Percentiles rank a stretch among this genome's conserved stretches.
phyloP scores from a whole-genome alignment of 37 sponge, comb jelly and placozoan species.

The Spongilla lacustris region DNA sequence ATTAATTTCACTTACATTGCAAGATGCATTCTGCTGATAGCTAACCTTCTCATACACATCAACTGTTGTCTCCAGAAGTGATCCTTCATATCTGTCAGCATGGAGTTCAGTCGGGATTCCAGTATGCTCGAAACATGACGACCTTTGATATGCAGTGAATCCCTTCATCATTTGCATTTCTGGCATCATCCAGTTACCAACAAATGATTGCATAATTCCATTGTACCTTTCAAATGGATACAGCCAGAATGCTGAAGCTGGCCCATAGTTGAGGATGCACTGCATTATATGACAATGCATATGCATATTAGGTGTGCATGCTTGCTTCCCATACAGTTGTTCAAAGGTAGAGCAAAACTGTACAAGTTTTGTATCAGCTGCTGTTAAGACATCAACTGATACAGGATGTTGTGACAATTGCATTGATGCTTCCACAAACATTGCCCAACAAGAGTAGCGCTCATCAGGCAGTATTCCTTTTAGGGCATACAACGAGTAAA shows the following conservation, averaged over 20 bases:
- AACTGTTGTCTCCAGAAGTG: neutral
- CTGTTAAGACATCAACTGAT: constrained; percentile 18
- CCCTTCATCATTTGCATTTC: constrained; percentile 4
- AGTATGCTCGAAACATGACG: neutral
- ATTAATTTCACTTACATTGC: neutral
- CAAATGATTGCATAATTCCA: constrained; percentile 28
- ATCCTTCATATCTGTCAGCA: neutral
- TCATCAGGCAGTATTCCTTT: neutral
- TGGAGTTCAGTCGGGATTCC: neutral
- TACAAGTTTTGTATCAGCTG: constrained; percentile 35
- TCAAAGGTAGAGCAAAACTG: constrained; percentile 27
- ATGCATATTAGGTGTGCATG: constrained; percentile 60
- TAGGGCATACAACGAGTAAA: constrained; percentile 7
- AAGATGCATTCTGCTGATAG: constrained; percentile 1
- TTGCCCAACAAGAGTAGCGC: constrained; percentile 1
- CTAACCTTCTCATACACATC: neutral
- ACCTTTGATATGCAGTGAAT: constrained; percentile 2
- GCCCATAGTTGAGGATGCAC: constrained; percentile 48
- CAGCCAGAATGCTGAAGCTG: constrained; percentile 32
- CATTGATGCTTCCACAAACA: constrained; percentile 31
- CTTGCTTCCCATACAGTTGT: constrained; percentile 17
- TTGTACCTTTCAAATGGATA: constrained; percentile 53
- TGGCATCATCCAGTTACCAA: constrained; percentile 12
- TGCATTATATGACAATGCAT: constrained; percentile 29
- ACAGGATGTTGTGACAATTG: neutral